Conservation (phyloP, 2,113 vertebrate species). For the Neolamprologus modestus region DNA sequence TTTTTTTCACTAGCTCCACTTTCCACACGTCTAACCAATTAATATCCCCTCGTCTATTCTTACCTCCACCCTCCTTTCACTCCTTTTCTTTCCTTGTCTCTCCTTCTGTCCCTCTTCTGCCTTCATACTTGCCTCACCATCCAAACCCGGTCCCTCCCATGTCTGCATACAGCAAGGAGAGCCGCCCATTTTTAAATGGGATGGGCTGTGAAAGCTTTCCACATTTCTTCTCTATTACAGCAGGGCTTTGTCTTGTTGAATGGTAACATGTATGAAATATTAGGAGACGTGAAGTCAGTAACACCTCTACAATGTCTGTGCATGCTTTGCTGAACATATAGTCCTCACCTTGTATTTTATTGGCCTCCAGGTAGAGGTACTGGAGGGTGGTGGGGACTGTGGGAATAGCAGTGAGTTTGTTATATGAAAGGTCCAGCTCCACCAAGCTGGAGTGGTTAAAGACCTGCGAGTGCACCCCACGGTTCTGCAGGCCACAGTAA, state of each 20-base stretch:
- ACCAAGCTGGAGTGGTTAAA: constrained; percentile 70
- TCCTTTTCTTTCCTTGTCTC: background rate
- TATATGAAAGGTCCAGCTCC: constrained; percentile 75
- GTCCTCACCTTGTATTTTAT: constrained; percentile 66
- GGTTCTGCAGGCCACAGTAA: constrained; percentile 55
- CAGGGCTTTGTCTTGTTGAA: background rate
- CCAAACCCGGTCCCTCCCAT: background rate
- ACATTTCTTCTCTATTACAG: background rate
- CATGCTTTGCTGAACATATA: background rate
- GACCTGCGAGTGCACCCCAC: background rate
- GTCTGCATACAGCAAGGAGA: background rate
- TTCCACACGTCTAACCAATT: background rate
- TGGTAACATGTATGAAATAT: background rate
- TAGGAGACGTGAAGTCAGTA: background rate
- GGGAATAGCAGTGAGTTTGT: constrained; percentile 62
- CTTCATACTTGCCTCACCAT: background rate
- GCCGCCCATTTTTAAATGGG: background rate
- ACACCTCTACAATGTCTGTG: background rate
- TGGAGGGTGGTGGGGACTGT: constrained; percentile 63
- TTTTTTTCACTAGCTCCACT: background rate
- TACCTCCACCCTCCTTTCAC: background rate
- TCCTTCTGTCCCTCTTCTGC: background rate
- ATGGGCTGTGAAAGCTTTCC: constrained; percentile 33
- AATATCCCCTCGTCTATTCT: background rate
- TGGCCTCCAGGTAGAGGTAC: constrained; percentile 74